Base-by-base conservation (phyloP, 2,113 vertebrate genomes). In the Peucedramus taeniatus region DNA sequence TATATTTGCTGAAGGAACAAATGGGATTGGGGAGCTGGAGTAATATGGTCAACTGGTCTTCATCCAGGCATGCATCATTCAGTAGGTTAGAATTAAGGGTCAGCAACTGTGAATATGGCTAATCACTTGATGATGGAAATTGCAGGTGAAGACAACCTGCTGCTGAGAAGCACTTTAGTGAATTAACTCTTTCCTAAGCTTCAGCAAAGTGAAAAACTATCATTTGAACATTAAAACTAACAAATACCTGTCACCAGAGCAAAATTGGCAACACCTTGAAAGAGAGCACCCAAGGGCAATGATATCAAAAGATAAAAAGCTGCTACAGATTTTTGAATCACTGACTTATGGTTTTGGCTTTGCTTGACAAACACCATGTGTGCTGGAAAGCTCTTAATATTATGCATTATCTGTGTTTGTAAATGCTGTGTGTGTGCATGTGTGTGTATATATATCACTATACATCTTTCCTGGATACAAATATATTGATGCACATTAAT, bases 21-120 rank as follows among this genome's bases (percentile, higher is more conserved):
- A 97, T 60, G 64, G 90, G 96, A 97, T 82, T 82, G 90, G 45
- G 92, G 83, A 95, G 93, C 93, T 97, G 92, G 87, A 97, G 93
- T 97, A 97, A 95, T 91, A 96, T 96, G 96, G 97, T 96, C 97
- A 98, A 94, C 96, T 96, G 97, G 95, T 97, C 94, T 98, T 97
- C 96, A 98, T 79, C 94, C 97, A 97, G 95, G 94, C 97, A 97
- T 97, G 96, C 96, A 97, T 72, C 93, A 95, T 95, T 93, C 88
- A 98, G 97, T 90, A 96, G 94, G 93, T 91, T 96, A 95, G 91
- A 96, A 98, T 94, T 93, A 97, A 96, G 97, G 94, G 95, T 97
- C 97, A 98, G 94, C 95, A 97, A 96, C 93, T 97, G 94, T 98
- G 97, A 98, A 97, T 97, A 97, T 97, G 96, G 96, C 85, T 98